Evolutionary conservation across 2,797 vertebrate genomes (phyloP).

Genomic region (Gila robusta): DNA sequence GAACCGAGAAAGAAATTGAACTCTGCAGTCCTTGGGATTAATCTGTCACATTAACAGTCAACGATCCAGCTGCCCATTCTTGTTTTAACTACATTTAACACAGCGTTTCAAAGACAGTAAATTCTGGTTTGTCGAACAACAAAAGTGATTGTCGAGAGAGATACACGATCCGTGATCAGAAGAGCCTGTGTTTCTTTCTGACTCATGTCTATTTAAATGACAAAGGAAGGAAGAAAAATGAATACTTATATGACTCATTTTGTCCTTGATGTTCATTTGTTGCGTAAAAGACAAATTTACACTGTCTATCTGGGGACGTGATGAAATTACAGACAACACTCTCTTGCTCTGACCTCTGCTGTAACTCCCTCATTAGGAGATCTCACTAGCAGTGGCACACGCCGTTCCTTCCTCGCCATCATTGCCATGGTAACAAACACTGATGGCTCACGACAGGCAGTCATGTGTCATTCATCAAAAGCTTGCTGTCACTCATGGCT

Average conservation of each 20-base stretch:
- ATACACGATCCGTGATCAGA: background rate
- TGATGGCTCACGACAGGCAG: conserved; percentile 76
- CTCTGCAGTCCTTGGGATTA: conserved; percentile 42
- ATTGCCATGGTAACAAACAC: conserved; percentile 77
- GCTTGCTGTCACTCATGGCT: conserved; percentile 13
- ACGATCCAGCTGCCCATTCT: conserved; percentile 41
- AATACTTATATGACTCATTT: background rate
- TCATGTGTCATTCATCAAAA: conserved; percentile 37
- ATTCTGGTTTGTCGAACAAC: conserved; percentile 13
- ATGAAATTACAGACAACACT: conserved; percentile 36
- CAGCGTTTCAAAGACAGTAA: background rate
- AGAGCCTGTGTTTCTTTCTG: background rate
- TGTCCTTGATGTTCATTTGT: conserved; percentile 22
- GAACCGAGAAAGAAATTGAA: conserved; percentile 36
- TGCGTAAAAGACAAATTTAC: conserved; percentile 33
- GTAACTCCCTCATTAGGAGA: conserved; percentile 61
- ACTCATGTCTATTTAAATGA: background rate
- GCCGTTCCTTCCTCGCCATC: conserved; percentile 65
- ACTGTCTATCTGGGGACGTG: conserved; percentile 51
- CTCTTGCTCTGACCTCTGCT: conserved; percentile 50
- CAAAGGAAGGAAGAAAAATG: background rate
- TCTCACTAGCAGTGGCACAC: conserved; percentile 61
- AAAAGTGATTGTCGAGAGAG: conserved; percentile 16
- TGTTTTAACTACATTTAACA: conserved; percentile 31
- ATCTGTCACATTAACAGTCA: conserved; percentile 40